Evolutionary conservation across 2,888 invertebrate species (phyloP).

Genomic region (Eristalinus aeneus): DNA sequence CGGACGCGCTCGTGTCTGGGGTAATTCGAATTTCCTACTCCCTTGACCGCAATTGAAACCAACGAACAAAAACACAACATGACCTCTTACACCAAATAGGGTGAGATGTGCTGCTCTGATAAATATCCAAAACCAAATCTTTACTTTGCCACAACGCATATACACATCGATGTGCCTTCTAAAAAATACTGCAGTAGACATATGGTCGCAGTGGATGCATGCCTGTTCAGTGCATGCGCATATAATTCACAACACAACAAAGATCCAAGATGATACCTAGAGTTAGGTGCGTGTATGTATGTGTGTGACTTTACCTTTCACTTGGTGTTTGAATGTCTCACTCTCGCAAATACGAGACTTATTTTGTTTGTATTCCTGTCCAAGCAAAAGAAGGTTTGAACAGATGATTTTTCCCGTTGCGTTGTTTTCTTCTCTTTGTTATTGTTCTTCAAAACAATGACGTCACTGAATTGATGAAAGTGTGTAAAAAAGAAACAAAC

Average conservation of each 20-base stretch:
- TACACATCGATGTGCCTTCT: background rate
- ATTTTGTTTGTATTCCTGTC: background rate
- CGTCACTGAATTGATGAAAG: background rate
- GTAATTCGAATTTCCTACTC: conserved; percentile 44
- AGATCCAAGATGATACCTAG: background rate
- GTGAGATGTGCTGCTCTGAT: background rate
- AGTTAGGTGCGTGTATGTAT: background rate
- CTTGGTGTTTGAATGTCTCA: background rate
- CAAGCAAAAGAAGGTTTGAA: background rate
- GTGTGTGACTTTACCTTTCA: background rate
- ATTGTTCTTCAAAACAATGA: background rate
- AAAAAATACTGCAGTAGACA: background rate
- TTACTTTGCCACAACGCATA: background rate
- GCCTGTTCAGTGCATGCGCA: background rate
- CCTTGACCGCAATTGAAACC: conserved; percentile 47
- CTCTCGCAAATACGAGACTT: background rate
- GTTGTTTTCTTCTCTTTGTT: background rate
- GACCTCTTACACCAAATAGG: background rate
- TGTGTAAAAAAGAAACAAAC: background rate
- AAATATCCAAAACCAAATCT: background rate
- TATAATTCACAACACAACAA: background rate
- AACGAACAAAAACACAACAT: background rate
- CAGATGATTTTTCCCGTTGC: background rate
- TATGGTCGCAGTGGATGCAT: background rate
- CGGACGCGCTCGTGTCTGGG: conserved; percentile 9